Conservation (phyloP, 2,113 vertebrate species). For the Microtus montanus region DNA sequence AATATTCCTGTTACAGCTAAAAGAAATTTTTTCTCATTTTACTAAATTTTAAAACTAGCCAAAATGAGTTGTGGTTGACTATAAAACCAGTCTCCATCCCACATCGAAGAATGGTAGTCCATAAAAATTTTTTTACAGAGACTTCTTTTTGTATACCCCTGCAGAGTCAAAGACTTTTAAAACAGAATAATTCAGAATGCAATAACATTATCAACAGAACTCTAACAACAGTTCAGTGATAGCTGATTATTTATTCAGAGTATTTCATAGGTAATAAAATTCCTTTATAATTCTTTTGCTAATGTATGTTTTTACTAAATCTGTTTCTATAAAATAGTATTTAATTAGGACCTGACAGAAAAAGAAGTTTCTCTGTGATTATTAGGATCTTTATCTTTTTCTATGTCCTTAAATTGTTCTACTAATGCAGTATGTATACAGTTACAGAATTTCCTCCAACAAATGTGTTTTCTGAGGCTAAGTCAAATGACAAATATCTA, state of each 20-base stretch:
- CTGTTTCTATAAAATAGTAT: background rate
- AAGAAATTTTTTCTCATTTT: background rate
- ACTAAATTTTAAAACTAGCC: background rate
- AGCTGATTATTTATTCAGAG: background rate
- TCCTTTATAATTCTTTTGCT: background rate
- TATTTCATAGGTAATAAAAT: constrained; percentile 16
- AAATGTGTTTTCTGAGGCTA: background rate
- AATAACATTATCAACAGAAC: background rate
- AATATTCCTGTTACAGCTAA: background rate
- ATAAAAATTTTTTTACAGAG: background rate
- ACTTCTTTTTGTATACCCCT: background rate
- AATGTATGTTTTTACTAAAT: background rate
- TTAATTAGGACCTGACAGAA: background rate
- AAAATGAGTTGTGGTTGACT: background rate
- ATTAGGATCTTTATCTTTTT: background rate
- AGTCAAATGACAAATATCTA: background rate
- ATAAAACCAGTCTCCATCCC: background rate
- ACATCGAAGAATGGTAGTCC: background rate
- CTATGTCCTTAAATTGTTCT: background rate
- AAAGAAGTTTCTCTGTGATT: background rate
- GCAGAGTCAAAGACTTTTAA: constrained; percentile 8
- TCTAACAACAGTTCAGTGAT: background rate
- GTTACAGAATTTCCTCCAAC: background rate
- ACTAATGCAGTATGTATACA: background rate
- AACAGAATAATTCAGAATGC: constrained; percentile 6